Conservation (phyloP, 2,113 vertebrate species). For the Saccopteryx leptura region DNA sequence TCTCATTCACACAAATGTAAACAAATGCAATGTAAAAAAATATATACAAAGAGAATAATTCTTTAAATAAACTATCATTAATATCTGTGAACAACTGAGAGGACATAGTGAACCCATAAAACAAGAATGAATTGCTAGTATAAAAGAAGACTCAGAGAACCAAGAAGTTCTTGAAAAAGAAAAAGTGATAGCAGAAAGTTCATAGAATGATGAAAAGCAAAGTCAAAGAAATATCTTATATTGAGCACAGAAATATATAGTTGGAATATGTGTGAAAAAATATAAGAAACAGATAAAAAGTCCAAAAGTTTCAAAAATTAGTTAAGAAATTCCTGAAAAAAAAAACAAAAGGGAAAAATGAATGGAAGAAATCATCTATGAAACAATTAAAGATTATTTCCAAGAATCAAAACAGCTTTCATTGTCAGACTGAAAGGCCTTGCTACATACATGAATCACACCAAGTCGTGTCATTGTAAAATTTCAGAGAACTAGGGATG, state of each 20-base stretch:
- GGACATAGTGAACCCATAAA: neutral
- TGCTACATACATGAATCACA: neutral
- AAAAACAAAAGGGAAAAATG: neutral
- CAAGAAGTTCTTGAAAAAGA: neutral
- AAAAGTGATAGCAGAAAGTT: neutral
- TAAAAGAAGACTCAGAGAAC: neutral
- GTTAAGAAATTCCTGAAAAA: neutral
- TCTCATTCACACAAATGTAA: neutral
- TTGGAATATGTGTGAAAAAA: neutral
- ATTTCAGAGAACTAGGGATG: neutral
- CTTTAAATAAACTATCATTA: neutral
- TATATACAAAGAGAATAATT: neutral
- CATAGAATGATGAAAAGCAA: neutral
- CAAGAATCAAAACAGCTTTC: neutral
- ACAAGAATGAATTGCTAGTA: neutral
- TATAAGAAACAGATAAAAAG: neutral
- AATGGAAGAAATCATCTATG: neutral
- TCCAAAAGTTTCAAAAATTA: neutral
- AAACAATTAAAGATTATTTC: neutral
- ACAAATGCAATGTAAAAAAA: neutral
- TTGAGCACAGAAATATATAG: neutral
- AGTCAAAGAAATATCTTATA: neutral
- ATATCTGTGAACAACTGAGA: constrained; percentile 27
- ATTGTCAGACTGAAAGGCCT: neutral
- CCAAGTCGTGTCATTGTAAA: neutral